Evolutionary conservation across 2,888 invertebrate genomes (phyloP), one percentile per base, ranked within the genome.

Genomic region (Patella caerulea): DNA sequence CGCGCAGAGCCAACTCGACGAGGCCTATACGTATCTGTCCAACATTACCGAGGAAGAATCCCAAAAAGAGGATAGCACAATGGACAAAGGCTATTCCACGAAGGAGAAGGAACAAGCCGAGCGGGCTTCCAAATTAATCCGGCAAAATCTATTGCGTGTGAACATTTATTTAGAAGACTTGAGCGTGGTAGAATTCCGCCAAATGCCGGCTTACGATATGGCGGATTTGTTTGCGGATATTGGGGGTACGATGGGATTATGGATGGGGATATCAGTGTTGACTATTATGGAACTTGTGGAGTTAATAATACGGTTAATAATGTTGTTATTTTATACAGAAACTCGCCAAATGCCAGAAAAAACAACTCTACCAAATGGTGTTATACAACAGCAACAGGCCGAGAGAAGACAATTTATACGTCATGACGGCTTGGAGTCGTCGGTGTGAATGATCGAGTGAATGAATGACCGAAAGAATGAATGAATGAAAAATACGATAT

Each of bases 181-280:
- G 56, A 88, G 86, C 80, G 85, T 88, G 15, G 83, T 86, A 11
- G 87, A 88, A 79, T 86, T 86, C 76, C 82, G 78, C 75, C 87
- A 88, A 80, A 85, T 84, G 84, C 85, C 86, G 12, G 86, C 85
- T 9, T 88, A 88, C 79, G 86, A 85, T 9, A 73, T 88, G 53
- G 85, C 83, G 17, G 87, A 88, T 76, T 82, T 89, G 71, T 86
- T 88, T 76, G 85, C 88, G 1, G 88, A 89, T 76, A 87, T 89
- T 55, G 88, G 88, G 9, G 88, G 88, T 3, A 88, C 88, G 0
- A 77, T 89, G 29, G 88, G 88, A 14, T 79, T 89, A n/a, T 89
- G 88, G 88, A 88, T 88, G 86, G 88, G 88, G 9, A 85, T 88
- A 45, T 88, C 88, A 34, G 86, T 88, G 53, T 72, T 88, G 34